Percentiles rank a stretch among this genome's conserved stretches.
Conservation (phyloP, 2,113 vertebrate species). For the Coracopsis vasa region DNA sequence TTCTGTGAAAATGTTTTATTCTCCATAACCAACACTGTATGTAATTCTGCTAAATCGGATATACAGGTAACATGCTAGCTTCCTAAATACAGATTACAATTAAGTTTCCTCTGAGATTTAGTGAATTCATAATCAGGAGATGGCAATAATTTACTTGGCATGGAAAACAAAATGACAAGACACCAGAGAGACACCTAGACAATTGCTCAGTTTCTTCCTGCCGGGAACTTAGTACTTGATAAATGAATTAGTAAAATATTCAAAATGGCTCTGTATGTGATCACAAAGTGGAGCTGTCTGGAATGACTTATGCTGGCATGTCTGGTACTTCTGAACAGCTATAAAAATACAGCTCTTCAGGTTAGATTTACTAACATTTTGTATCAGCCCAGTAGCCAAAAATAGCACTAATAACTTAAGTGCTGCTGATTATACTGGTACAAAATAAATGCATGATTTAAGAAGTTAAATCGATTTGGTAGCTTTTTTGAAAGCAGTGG, state of each 20-base stretch:
- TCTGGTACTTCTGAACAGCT: neutral
- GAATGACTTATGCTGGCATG: neutral
- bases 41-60: neutral
- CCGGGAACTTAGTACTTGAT: neutral
- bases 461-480: constrained; percentile 2
- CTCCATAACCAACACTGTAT: neutral
- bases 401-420: constrained; percentile 11
- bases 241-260: constrained; percentile 18
- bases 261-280: neutral
- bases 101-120: constrained; percentile 6
- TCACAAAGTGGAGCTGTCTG: neutral
- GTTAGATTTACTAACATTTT: constrained; percentile 13
- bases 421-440: constrained; percentile 12
- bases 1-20: neutral
- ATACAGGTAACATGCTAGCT: neutral
- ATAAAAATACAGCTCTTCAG: neutral
- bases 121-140: constrained; percentile 20
- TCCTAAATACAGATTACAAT: neutral
- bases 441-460: neutral
- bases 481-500: neutral
- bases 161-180: neutral
- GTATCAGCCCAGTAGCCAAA: neutral
- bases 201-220: neutral
- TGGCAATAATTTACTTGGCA: neutral
- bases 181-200: neutral